Evolutionary conservation across 2,797 vertebrate genomes (phyloP), one percentile per base, ranked within the genome.

Genomic region (Tokudaia muenninki): DNA sequence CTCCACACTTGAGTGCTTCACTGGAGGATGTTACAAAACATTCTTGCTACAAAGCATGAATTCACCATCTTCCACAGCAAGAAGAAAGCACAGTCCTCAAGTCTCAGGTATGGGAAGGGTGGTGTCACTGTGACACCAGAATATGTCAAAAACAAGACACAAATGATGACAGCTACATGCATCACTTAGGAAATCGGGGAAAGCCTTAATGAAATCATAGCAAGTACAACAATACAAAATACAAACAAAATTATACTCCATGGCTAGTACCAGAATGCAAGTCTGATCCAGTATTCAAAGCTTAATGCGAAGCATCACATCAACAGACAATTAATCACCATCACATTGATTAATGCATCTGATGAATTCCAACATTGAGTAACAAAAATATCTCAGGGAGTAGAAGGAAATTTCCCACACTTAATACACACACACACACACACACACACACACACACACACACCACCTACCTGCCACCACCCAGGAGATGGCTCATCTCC

Each of bases 11-110:
- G 94, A 80, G 57, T 57, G 52, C 31, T 70, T 94, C 77, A 57
- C 93, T 94, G 86, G 63, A 90, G 78, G 93, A 94, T n/a, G 83
- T 57, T 34, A 87, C n/a, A 29, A 70, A 77, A 92, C n/a, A 80
- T 63, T 87, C 74, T 63, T 79, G 89, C 19, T 59, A 94, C 75
- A 61, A 41, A 47, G 84, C 63, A 77, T 41, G 24, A n/a, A 83
- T 50, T 72, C 57, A 55, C 6, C 37, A 50, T 74, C 75, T 95
- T 90, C 84, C 63, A 78, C 57, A 90, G 21, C 77, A 0, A 31
- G 79, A 75, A 59, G 47, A 50, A 14, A 77, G 44, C 87, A n/a
- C 26, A 57, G 11, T 31, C 87, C 31, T 14, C 75, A 83, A 70
- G 41, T 70, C 22, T 57, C 57, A 57, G 57, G 67, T 29, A 29